Base-by-base conservation (phyloP, 2,797 vertebrate species). In the Scyliorhinus canicula region DNA sequence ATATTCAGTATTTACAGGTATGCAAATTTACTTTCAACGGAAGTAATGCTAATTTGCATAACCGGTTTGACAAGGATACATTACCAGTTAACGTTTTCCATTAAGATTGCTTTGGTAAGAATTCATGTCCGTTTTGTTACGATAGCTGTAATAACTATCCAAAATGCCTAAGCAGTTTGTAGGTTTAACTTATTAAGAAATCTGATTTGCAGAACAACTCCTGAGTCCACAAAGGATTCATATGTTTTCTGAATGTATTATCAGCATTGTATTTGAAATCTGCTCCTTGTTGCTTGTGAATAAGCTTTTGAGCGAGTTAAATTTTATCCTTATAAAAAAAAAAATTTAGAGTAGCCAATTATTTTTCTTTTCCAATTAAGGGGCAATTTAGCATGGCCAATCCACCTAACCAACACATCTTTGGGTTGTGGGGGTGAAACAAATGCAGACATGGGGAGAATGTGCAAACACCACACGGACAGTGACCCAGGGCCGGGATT, bases 1-100 rank as follows among this genome's bases (percentile, higher is more conserved):
- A 98, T 96, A 96, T 97, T 93, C 97, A 98, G 93, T 98, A 97
- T 96, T 95, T 98, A 95, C 98, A 98, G 97, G 98, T 98, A 96
- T 52, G 65, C 21, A 19, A 44, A 96, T 44, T 95, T 86, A 93
- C 0, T 0, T 93, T 90, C 16, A 40, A 35, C 3, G 24, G 40
- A 35, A 90, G 14, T n/a, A 91, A 63, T 63, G 24, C 31, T 7
- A 35, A 55, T 90, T 90, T 19, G 55, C 40, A 40, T 91, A 26
- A 40, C 21, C 44, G 44, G 11, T n/a, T 91, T 24, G 8, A 65
- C 24, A 65, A n/a, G 60, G 35, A 12, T 44, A 8, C 14, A 8
- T 0, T 85, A 47, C 31, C 52, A 57, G 52, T 88, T 60, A 90
- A 55, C n/a, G 11, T 91, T 40, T 44, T 63, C 9, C 19, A 91